phyloP scores from a whole-genome alignment of 1,140 invertebrate species.

The Epicauta chinensis region DNA sequence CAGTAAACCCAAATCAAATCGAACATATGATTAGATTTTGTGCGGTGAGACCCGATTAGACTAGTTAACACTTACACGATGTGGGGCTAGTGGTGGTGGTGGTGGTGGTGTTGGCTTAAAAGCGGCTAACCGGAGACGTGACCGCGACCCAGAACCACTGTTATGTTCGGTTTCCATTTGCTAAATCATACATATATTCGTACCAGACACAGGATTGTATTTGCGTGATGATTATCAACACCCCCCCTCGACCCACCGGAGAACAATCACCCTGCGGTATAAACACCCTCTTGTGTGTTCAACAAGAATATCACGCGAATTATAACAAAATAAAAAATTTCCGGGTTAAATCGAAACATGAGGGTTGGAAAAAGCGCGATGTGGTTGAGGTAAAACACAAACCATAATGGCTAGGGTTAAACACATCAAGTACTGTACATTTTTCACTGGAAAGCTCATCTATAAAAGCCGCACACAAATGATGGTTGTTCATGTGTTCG shows the following conservation, averaged over 20 bases:
- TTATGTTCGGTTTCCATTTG: background rate
- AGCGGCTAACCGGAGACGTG: slow-evolving; percentile 23
- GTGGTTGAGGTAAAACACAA: slow-evolving; percentile 42
- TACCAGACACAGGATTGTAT: no score
- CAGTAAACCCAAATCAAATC: slow-evolving; percentile 1
- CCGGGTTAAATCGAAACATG: no score
- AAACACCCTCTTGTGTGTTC: no score
- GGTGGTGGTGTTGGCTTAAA: slow-evolving; percentile 23
- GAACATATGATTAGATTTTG: slow-evolving; percentile 2
- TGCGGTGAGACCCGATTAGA: slow-evolving; percentile 5
- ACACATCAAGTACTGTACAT: slow-evolving; percentile 41
- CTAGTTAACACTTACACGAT: slow-evolving; percentile 24
- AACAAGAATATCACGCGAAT: no score
- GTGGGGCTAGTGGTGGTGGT: slow-evolving; percentile 6
- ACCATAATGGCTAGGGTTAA: slow-evolving; percentile 40
- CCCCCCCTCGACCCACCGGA: no score
- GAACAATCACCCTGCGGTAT: no score
- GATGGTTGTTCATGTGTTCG: no score
- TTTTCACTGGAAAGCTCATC: slow-evolving; percentile 35
- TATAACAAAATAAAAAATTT: no score
- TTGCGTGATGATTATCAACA: no score
- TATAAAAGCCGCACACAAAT: slow-evolving; percentile 1
- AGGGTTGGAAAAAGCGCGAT: slow-evolving; percentile 20
- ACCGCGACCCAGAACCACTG: slow-evolving; percentile 23
- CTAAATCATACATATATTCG: no score